Evolutionary conservation across 2,888 invertebrate species (phyloP).

Genomic region (Diadromus collaris): DNA sequence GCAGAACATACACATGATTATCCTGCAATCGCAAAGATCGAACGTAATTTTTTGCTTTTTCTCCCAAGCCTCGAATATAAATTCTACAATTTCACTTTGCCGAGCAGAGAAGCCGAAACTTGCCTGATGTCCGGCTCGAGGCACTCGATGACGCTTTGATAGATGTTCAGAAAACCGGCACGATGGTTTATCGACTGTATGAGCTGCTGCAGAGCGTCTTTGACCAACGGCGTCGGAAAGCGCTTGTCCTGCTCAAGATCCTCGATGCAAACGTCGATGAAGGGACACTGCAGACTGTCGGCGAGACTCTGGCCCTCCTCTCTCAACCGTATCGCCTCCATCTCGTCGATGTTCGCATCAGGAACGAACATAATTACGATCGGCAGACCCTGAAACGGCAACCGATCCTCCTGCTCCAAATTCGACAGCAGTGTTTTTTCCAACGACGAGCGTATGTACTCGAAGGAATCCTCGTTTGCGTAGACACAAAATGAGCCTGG

Average conservation of each 20-base stretch:
- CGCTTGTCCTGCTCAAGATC: constrained; percentile 82
- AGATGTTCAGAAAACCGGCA: constrained; percentile 87
- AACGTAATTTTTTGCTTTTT: not conserved
- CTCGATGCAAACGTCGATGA: constrained; percentile 88
- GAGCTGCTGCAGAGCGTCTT: constrained; percentile 88
- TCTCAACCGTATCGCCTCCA: constrained; percentile 91
- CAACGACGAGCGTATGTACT: constrained; percentile 94
- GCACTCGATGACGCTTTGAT: constrained; percentile 89
- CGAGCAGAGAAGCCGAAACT: constrained; percentile 50
- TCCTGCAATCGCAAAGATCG: constrained; percentile 81
- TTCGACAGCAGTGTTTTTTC: constrained; percentile 95
- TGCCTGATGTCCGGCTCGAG: constrained; percentile 92
- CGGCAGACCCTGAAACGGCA: constrained; percentile 92
- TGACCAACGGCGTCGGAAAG: constrained; percentile 84
- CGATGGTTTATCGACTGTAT: constrained; percentile 90
- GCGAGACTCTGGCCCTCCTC: constrained; percentile 95
- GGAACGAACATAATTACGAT: constrained; percentile 95
- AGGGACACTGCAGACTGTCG: constrained; percentile 93
- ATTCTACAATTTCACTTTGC: not conserved
- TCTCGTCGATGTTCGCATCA: constrained; percentile 91
- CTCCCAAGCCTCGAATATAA: not conserved
- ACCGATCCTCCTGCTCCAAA: constrained; percentile 93
- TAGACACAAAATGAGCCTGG: constrained; percentile 92
- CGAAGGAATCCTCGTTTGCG: constrained; percentile 94
- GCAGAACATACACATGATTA: constrained; percentile 98